Evolutionary conservation across 1,140 invertebrate genomes (phyloP).

Genomic region (Scaptomyza montana): DNA sequence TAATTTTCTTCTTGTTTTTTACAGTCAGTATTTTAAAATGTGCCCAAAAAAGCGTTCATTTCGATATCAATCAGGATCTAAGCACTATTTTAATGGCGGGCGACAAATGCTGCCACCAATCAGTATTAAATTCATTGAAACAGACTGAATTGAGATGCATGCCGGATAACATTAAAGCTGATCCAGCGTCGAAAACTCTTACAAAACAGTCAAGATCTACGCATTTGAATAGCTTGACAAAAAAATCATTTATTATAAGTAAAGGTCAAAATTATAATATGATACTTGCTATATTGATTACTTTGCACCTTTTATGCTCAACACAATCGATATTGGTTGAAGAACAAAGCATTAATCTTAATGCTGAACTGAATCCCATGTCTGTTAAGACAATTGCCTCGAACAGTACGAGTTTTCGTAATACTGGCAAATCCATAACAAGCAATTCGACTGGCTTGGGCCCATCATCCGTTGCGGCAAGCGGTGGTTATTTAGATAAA

Average conservation of each 20-base stretch:
- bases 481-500: constrained; percentile 69
- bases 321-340: constrained; percentile 52
- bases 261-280: constrained; percentile 17
- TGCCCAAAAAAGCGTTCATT: not conserved
- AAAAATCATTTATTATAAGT: constrained; percentile 24
- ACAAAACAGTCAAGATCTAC: not conserved
- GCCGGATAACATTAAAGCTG: not conserved
- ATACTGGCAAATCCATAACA: constrained; percentile 11
- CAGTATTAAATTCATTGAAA: constrained; percentile 34
- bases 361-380: not conserved
- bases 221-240: not conserved
- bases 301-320: constrained; percentile 6
- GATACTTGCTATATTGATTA: constrained; percentile 39
- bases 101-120: constrained; percentile 3
- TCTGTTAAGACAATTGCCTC: not conserved
- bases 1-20: not conserved
- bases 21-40: not conserved
- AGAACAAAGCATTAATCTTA: constrained; percentile 1
- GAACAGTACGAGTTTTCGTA: constrained; percentile 30
- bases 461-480: constrained; percentile 43
- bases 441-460: not conserved
- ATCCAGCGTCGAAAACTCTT: not conserved
- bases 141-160: constrained; percentile 7
- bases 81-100: not conserved
- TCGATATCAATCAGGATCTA: not conserved